A percentile compares a stretch with the other conserved stretches of the same genome.
phyloP scores from a whole-genome alignment of 2,113 vertebrate species.

The Larimichthys crocea region DNA sequence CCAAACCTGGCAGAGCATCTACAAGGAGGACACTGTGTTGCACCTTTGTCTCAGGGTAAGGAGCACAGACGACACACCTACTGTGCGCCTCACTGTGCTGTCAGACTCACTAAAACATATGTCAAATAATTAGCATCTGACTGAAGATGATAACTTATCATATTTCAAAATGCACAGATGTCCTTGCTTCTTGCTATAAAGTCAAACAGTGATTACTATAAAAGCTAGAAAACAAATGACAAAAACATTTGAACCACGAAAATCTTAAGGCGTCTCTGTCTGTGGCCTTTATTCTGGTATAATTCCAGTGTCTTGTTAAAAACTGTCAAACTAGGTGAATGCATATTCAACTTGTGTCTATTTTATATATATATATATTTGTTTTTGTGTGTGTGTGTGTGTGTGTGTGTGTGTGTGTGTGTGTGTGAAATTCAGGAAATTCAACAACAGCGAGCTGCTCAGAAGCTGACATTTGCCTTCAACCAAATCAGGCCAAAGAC shows the following conservation, averaged over 20 bases:
- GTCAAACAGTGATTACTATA: background rate
- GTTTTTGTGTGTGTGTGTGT: too few relatives aligned
- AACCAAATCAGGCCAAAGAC: conserved; percentile 98
- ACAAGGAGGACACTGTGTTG: conserved; percentile 97
- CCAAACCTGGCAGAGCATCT: conserved; percentile 96
- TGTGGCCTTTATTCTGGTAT: background rate
- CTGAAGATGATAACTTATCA: background rate
- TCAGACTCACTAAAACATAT: too few relatives aligned
- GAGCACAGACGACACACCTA: background rate
- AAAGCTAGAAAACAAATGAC: background rate
- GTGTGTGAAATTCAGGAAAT: conserved; percentile 89
- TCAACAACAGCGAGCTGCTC: conserved; percentile 97
- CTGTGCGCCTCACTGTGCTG: too few relatives aligned
- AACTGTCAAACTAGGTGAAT: background rate
- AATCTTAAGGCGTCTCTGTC: too few relatives aligned
- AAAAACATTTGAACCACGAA: background rate
- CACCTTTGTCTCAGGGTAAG: conserved; percentile 98
- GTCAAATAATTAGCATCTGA: background rate
- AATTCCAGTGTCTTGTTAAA: background rate
- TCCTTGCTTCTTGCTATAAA: background rate
- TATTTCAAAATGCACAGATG: too few relatives aligned
- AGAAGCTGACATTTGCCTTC: conserved; percentile 98
- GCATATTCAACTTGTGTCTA: too few relatives aligned
- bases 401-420: background rate
- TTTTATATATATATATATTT: too few relatives aligned